phyloP scores from a whole-genome alignment of 2,888 invertebrate genomes.

The Ophion ellenae region DNA sequence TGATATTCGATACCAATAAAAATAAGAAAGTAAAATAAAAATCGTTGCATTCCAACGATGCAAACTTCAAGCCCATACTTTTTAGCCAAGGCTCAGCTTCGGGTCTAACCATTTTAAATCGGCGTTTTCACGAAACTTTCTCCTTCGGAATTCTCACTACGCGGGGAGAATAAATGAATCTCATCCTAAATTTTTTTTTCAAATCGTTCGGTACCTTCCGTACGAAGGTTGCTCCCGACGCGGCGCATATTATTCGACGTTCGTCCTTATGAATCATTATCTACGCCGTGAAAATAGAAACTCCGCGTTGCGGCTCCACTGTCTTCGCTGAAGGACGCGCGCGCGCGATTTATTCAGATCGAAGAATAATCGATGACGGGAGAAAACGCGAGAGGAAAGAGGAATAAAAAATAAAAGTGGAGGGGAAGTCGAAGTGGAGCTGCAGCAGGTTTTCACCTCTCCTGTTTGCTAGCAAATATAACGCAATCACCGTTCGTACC shows the following conservation, averaged over 20 bases:
- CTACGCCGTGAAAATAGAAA: conserved; percentile 44
- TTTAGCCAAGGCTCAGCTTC: too few relatives aligned
- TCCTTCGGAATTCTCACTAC: not conserved
- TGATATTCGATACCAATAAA: too few relatives aligned
- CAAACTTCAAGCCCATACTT: too few relatives aligned
- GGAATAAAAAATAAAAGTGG: not conserved
- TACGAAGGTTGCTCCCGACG: conserved; percentile 26
- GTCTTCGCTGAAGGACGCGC: conserved; percentile 13
- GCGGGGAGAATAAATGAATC: not conserved
- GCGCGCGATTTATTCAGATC: conserved; percentile 48
- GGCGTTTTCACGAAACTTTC: too few relatives aligned
- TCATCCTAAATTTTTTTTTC: not conserved
- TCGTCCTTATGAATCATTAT: conserved; percentile 38
- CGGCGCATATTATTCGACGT: conserved; percentile 27
- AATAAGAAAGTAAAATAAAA: too few relatives aligned
- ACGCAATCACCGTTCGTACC: conserved; percentile 56
- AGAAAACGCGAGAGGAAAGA: conserved; percentile 16
- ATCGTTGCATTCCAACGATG: too few relatives aligned
- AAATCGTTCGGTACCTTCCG: conserved; percentile 27
- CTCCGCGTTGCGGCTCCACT: conserved; percentile 11
- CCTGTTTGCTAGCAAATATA: conserved; percentile 46
- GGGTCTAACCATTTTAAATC: too few relatives aligned
- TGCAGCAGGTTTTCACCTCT: conserved; percentile 3
- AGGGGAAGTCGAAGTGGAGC: conserved; percentile 15
- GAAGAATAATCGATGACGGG: conserved; percentile 50